Percentiles rank a stretch among this genome's conserved stretches.
Conservation (phyloP, 2,113 vertebrate species). For the Lethenteron camtschaticum region DNA sequence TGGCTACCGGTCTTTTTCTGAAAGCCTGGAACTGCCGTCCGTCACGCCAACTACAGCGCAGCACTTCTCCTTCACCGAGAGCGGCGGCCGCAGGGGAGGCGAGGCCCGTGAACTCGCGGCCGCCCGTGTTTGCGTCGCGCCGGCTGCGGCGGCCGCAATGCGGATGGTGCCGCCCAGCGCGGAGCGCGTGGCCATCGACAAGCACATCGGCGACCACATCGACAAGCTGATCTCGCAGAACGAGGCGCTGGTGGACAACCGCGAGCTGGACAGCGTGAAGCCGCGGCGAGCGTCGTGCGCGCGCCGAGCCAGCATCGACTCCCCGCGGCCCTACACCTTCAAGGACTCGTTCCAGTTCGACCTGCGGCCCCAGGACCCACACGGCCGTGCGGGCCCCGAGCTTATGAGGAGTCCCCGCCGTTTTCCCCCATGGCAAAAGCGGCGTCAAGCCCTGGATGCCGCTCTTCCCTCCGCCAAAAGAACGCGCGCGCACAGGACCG, state of each 20-base stretch:
- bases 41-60: no score
- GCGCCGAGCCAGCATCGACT: conserved; percentile 82
- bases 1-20: no score
- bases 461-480: background rate
- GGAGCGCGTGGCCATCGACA: no score
- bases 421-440: background rate
- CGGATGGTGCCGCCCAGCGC: no score
- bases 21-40: no score
- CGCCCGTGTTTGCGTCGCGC: no score
- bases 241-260: conserved; percentile 56
- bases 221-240: conserved; percentile 73
- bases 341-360: conserved; percentile 94
- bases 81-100: no score
- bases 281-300: conserved; percentile 65
- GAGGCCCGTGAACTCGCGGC: no score
- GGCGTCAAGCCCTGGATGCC: background rate
- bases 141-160: no score
- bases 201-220: conserved; percentile 49
- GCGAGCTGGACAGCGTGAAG: conserved; percentile 52
- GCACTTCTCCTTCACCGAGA: no score
- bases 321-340: conserved; percentile 75
- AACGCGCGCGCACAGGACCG: background rate
- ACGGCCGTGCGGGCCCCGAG: no score
- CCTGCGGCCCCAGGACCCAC: conserved; percentile 23
- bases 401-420: background rate